Evolutionary conservation across 2,113 vertebrate species (phyloP).

Genomic region (Rhineura floridana): DNA sequence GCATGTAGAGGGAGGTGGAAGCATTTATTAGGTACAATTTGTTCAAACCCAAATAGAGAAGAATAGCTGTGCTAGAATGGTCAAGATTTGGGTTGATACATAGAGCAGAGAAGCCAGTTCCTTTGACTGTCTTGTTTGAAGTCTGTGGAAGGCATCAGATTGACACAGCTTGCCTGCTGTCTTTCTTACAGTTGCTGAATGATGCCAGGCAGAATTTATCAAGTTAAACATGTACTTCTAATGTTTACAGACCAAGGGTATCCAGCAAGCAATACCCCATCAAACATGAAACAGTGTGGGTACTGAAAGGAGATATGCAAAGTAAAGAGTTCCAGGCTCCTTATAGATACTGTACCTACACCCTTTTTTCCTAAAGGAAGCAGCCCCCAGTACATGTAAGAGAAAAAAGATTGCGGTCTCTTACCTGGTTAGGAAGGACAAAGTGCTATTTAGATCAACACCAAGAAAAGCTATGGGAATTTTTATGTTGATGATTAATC

Average conservation of each 20-base stretch:
- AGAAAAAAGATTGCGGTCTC: constrained; percentile 45
- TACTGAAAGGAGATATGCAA: neutral
- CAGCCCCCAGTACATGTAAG: neutral
- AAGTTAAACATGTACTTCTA: rapidly evolving
- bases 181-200: rapidly evolving
- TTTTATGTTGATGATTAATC: constrained; percentile 68
- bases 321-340: rapidly evolving
- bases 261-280: neutral
- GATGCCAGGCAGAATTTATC: neutral
- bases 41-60: neutral
- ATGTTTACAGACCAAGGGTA: neutral
- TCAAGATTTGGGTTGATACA: neutral
- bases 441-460: constrained; percentile 42
- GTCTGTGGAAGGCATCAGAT: rapidly evolving
- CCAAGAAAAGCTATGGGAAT: constrained; percentile 44
- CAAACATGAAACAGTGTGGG: neutral
- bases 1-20: neutral
- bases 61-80: neutral
- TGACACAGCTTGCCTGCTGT: neutral
- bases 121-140: neutral
- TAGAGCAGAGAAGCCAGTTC: neutral
- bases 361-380: neutral
- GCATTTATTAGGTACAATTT: neutral
- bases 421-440: constrained; percentile 38
- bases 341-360: neutral